Conservation (phyloP, 2,113 vertebrate genomes). For the Corynorhinus townsendii region DNA sequence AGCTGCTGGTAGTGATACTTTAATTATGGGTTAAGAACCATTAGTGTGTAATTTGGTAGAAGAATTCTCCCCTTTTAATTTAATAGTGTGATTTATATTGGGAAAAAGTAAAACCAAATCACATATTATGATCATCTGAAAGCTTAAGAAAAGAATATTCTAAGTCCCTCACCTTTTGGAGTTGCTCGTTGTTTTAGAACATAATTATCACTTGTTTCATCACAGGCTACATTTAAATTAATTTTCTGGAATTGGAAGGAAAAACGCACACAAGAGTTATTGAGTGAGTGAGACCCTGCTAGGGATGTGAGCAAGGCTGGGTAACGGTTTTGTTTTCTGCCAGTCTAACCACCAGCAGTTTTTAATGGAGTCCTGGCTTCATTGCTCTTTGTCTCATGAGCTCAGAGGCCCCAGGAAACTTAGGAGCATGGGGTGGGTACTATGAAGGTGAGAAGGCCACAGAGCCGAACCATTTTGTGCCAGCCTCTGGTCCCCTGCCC, state of each 20-base stretch:
- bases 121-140: neutral
- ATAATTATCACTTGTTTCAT: neutral
- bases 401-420: conserved; percentile 29
- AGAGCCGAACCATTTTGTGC: conserved; percentile 20
- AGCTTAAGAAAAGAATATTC: neutral
- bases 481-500: conserved; percentile 56
- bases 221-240: neutral
- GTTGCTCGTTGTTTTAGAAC: neutral
- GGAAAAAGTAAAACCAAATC: conserved; percentile 21
- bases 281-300: neutral
- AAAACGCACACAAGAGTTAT: neutral
- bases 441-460: conserved; percentile 23
- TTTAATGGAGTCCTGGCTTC: conserved; percentile 34
- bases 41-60: conserved; percentile 42
- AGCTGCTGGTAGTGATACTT: neutral
- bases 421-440: neutral
- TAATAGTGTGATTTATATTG: conserved; percentile 28
- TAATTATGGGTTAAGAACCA: conserved; percentile 53
- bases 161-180: neutral
- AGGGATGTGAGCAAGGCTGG: neutral
- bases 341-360: conserved; percentile 1
- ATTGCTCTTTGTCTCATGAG: conserved; percentile 60
- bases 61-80: conserved; percentile 46
- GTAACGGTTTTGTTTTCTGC: conserved; percentile 7
- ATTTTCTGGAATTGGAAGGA: conserved; percentile 7